Base-by-base conservation (phyloP, 2,797 vertebrate genomes). In the Coranthus polyacanthus region DNA sequence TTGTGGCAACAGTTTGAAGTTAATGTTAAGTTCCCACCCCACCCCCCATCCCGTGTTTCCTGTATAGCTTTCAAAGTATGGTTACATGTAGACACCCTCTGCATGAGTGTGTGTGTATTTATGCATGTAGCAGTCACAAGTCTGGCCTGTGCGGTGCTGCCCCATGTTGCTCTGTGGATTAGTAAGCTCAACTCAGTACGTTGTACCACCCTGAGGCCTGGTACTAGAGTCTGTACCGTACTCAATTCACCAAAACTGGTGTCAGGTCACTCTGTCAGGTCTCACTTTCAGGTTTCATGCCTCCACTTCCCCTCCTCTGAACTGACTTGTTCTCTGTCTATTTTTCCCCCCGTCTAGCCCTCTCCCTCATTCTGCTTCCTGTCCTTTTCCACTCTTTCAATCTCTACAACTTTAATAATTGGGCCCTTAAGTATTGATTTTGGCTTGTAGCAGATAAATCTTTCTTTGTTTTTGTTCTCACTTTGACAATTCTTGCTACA, bases 261-360 rank as follows among this genome's bases (percentile, higher is more conserved):
- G 26, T 75, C 43, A 72, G 53, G 51, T 81, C 63, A 50, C 34
- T 32, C 22, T 58, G 38, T 82, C 59, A 16, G 45, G 45, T 85
- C 74, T 83, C 57, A 54, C 67, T 83, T 83, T 84, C 53, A 76
- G 69, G 63, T 78, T 78, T 87, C 43, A 53, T 78, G 5, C 55
- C 29, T 41, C 52, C 22, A 82, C 78, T 85, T 80, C 67, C 75
- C 22, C 60, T 71, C 54, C 24, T 73, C 22, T 52, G 26, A 52
- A 38, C 21, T 67, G 10, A 41, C 29, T 45, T 22, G 29, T 56
- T 63, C 47, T 61, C 49, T 46, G 13, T 56, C n/a, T 61, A 1
- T 53, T 12, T 50, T 46, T 65, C 39, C 42, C 38, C 41, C 32
- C 37, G 21, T 54, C 4, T 45, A 1, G 16, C 26, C 18, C 5